A percentile compares a stretch with the other conserved stretches of the same genome.
These are phyloP conservation scores for Sebastes taczanowskii DNA, from an alignment of 2,797 vertebrate genomes.

Conservation along the genomic window DNA sequence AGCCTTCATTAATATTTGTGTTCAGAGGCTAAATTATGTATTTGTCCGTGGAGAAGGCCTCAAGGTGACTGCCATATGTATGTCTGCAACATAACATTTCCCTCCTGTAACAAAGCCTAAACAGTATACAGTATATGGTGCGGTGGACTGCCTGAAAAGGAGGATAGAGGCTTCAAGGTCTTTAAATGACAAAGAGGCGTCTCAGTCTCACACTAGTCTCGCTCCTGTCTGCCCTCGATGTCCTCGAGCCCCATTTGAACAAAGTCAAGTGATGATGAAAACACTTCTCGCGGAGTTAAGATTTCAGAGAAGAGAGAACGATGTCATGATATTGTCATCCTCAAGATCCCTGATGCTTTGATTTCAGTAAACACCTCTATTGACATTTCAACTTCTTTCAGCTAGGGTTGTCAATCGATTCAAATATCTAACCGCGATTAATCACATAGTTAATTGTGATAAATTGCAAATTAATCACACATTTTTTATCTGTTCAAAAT, in stretches of 20 bases:
- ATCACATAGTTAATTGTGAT: too few species aligned
- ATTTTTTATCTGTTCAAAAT: too few species aligned
- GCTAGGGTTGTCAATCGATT: too few species aligned
- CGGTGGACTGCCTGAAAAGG: not conserved
- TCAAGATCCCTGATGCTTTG: not conserved
- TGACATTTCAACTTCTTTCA: not conserved
- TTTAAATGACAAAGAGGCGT: not conserved
- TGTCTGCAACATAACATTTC: not conserved
- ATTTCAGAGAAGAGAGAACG: not conserved
- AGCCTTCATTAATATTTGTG: conserved; percentile 45
- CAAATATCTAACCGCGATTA: too few species aligned
- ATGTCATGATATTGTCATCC: not conserved
- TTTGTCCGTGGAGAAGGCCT: conserved; percentile 14
- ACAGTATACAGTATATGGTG: not conserved
- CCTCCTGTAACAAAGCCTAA: not conserved
- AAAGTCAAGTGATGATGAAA: not conserved
- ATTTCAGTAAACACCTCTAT: not conserved
- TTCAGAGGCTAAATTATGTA: conserved; percentile 46
- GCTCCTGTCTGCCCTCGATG: not conserved
- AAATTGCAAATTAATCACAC: too few species aligned
- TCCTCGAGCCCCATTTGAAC: not conserved
- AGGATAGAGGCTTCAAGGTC: not conserved
- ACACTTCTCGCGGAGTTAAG: not conserved
- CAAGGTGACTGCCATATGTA: conserved; percentile 11
- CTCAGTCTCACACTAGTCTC: not conserved